Evolutionary conservation across 2,888 invertebrate species (phyloP).

Genomic region (Ypsolopha scabrella): DNA sequence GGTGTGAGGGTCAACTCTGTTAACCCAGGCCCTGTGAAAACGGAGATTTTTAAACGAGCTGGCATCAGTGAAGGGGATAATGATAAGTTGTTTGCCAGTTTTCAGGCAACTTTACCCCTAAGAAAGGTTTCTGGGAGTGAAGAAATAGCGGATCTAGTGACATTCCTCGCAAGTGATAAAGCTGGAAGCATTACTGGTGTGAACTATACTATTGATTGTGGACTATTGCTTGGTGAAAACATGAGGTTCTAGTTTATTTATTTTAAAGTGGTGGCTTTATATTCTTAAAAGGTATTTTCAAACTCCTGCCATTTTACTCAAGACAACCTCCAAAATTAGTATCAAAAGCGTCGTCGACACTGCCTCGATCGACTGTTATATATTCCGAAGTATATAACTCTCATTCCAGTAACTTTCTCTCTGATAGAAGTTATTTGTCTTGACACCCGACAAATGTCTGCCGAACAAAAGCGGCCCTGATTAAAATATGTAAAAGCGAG

Average conservation of each 20-base stretch:
- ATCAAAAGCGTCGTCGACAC: no score
- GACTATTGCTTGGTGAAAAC: conserved; percentile 9
- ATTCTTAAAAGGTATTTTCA: no score
- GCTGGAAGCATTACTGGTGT: conserved; percentile 41
- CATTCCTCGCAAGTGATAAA: conserved; percentile 40
- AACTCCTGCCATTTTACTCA: no score
- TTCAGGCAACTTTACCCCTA: conserved; percentile 28
- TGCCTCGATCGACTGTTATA: no score
- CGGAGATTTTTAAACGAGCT: conserved; percentile 33
- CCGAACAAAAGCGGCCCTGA: conserved; percentile 28
- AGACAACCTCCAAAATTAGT: no score
- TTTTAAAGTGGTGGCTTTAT: background rate
- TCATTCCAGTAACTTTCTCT: conserved; percentile 16
- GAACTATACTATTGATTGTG: conserved; percentile 32
- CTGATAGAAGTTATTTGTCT: conserved; percentile 27
- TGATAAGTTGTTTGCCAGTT: conserved; percentile 24
- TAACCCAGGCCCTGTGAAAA: conserved; percentile 45
- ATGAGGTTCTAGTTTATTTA: background rate
- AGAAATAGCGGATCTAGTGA: conserved; percentile 40
- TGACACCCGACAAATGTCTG: conserved; percentile 18
- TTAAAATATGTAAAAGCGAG: conserved; percentile 4
- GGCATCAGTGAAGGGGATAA: conserved; percentile 31
- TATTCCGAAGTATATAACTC: no score
- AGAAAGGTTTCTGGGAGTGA: conserved; percentile 13
- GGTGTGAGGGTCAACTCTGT: conserved; percentile 49